Conservation (phyloP, 1,140 invertebrate genomes). For the Lepidostoma basale region DNA sequence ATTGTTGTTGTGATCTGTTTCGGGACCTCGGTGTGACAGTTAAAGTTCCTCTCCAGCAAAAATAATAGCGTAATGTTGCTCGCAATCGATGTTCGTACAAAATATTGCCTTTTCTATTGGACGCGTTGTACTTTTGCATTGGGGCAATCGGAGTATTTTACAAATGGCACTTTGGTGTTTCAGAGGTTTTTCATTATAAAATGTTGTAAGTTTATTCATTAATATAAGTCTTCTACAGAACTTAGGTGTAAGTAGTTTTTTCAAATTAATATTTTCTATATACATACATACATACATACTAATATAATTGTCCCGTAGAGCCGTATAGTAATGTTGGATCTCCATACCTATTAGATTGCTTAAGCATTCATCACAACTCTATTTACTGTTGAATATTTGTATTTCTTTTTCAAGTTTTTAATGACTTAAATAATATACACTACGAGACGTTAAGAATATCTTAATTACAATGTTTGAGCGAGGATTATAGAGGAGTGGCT, state of each 20-base stretch:
- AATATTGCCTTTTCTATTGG: not conserved
- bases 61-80: too few relatives aligned
- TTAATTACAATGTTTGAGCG: slow-evolving; percentile 7
- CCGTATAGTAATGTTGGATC: slow-evolving; percentile 45
- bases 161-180: slow-evolving; percentile 23
- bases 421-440: slow-evolving; percentile 3
- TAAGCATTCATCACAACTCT: slow-evolving; percentile 11
- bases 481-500: slow-evolving; percentile 29
- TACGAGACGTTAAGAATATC: not conserved
- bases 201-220: slow-evolving; percentile 50
- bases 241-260: slow-evolving; percentile 63
- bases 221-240: slow-evolving; percentile 52
- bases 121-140: slow-evolving; percentile 2
- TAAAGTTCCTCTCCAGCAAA: too few relatives aligned
- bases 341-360: slow-evolving; percentile 45
- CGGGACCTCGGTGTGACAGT: too few relatives aligned
- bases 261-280: slow-evolving; percentile 60
- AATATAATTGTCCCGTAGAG: not conserved
- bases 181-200: slow-evolving; percentile 32
- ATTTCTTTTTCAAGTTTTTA: not conserved
- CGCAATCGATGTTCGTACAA: too few relatives aligned
- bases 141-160: slow-evolving; percentile 35
- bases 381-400: not conserved
- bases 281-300: not conserved
- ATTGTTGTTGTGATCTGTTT: too few relatives aligned